Evolutionary conservation across 2,888 invertebrate genomes (phyloP).

Genomic region (Lacanobia oleracea): DNA sequence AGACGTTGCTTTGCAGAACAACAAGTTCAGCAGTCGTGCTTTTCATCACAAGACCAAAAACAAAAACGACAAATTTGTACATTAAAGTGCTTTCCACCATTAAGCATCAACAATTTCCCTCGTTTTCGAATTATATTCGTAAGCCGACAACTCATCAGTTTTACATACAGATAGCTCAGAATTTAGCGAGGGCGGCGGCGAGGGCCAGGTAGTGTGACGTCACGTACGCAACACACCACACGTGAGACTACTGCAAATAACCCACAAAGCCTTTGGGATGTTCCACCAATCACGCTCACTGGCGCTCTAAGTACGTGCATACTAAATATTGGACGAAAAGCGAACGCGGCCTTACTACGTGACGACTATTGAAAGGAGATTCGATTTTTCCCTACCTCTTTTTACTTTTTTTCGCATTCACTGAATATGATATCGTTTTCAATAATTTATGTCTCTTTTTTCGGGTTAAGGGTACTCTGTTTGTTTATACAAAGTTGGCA

Average conservation of each 20-base stretch:
- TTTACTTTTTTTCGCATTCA: slow-evolving; percentile 54
- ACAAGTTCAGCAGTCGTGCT: neutral
- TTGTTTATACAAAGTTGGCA: slow-evolving; percentile 38
- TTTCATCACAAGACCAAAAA: neutral
- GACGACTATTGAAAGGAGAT: slow-evolving; percentile 60
- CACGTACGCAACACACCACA: slow-evolving; percentile 78
- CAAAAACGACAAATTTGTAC: neutral
- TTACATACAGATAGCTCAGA: slow-evolving; percentile 73
- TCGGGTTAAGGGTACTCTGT: slow-evolving; percentile 49
- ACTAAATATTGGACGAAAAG: slow-evolving; percentile 69
- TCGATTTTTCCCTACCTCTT: slow-evolving; percentile 55
- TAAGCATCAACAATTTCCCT: slow-evolving; percentile 33
- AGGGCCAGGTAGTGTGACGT: slow-evolving; percentile 71
- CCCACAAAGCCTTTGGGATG: slow-evolving; percentile 73
- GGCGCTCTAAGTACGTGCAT: slow-evolving; percentile 67
- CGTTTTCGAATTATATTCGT: slow-evolving; percentile 43
- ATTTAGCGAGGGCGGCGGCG: slow-evolving; percentile 48
- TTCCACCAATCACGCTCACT: slow-evolving; percentile 68
- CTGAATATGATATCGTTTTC: slow-evolving; percentile 60
- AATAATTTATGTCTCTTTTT: slow-evolving; percentile 58
- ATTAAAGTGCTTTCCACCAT: neutral
- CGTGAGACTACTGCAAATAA: slow-evolving; percentile 80
- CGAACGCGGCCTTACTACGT: slow-evolving; percentile 60
- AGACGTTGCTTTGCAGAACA: neutral
- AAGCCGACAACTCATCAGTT: slow-evolving; percentile 66